phyloP scores from a whole-genome alignment of 2,797 vertebrate species.

The Cephalopachus bancanus region DNA sequence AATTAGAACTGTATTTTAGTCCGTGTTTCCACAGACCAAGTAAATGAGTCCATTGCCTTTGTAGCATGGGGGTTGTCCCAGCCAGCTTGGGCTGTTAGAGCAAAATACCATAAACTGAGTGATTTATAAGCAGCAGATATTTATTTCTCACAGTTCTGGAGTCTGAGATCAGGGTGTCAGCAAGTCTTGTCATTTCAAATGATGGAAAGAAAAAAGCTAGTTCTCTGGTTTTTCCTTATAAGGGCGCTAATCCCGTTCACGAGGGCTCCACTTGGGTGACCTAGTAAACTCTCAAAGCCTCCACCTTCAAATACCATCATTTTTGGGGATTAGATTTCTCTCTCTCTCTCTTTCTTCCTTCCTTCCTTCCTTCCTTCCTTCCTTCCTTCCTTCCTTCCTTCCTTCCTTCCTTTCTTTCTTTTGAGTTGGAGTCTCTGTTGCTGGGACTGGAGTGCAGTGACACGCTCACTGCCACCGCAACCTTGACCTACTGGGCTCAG shows the following conservation, averaged over 20 bases:
- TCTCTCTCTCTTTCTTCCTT: too few relatives aligned
- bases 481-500: too few relatives aligned
- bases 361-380: too few relatives aligned
- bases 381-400: too few relatives aligned
- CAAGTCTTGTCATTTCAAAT: not conserved
- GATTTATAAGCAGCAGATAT: not conserved
- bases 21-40: not conserved
- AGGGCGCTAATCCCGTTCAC: not conserved
- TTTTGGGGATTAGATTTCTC: not conserved
- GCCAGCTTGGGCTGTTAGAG: not conserved
- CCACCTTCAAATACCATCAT: not conserved
- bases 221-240: not conserved
- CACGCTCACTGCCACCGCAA: too few relatives aligned
- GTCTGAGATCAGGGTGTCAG: not conserved
- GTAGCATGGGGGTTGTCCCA: not conserved
- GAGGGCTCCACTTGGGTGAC: not conserved
- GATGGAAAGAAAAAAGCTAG: not conserved
- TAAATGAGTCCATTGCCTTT: not conserved
- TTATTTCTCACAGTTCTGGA: not conserved
- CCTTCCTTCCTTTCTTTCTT: too few relatives aligned
- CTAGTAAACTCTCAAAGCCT: not conserved
- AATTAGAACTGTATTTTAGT: not conserved
- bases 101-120: not conserved
- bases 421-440: too few relatives aligned
- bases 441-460: too few relatives aligned